Base-by-base conservation (phyloP, 64 coral and sea anemone species). In the Pocillopora damicornis region DNA sequence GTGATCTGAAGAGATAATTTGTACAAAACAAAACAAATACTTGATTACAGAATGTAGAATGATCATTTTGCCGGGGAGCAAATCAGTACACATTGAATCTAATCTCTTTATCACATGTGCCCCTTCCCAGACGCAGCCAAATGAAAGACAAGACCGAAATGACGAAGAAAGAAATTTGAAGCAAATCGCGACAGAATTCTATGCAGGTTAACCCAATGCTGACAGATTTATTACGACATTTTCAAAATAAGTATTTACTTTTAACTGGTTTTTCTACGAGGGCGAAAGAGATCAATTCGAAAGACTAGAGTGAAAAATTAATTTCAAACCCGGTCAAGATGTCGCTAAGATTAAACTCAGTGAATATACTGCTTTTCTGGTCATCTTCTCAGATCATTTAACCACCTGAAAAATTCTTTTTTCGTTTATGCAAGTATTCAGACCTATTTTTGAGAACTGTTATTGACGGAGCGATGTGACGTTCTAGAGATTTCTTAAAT, bases 51-150 rank as follows among this genome's bases (percentile, higher is more conserved):
- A 7, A 51, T 51, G 42, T 71, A 71, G 25, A 71, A 11, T 71
- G 1, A 71, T 71, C 22, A n/a, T n/a, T 25, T 30, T 23, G 0
- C 67, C n/a, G 20, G 20, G 11, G 25, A 25, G 25, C 67, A 71
- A 83, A 67, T 16, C 2, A 38, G 12, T 83, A 4, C 67, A 17
- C 11, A 1, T 73, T 23, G 2, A 6, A 17, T 1, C 56, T 25
- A 85, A 85, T 37, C 64, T 11, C 35, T 73, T 85, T 85, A 85
- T 85, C 81, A 71, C 37, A 85, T 85, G 65, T 85, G 37, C 58
- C 58, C 10, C 11, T 18, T 37, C 37, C 64, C 35, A 71, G 81
- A 85, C 37, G 26, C 1, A n/a, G 20, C 36, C 65, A 15, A 57
- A 0, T 71, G 81, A 85, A 71, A 85, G 81, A 85, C 45, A 85